Evolutionary conservation across 1,140 invertebrate genomes (phyloP).

Genomic region (Bombus confusus): DNA sequence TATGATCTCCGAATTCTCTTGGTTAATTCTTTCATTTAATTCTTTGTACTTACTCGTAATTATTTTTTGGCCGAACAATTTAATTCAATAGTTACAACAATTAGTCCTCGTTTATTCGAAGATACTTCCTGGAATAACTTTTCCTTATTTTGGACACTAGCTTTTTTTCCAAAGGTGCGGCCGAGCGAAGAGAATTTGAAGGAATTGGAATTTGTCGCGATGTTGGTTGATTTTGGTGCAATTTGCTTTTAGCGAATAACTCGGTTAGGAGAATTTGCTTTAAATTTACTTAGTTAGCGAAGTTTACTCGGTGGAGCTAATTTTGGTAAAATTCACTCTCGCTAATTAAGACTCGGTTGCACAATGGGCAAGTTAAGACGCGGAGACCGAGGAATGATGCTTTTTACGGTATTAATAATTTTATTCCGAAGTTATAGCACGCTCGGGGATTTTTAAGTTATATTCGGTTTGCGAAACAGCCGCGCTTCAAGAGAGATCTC

Average conservation of each 20-base stretch:
- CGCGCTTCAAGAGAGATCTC: neutral
- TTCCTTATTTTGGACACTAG: neutral
- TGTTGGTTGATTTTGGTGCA: slow-evolving; percentile 19
- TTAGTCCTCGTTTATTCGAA: neutral
- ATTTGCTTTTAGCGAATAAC: slow-evolving; percentile 39
- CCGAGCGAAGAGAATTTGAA: neutral
- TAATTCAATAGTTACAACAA: too few species aligned
- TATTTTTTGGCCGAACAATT: too few species aligned
- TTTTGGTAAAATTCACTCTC: slow-evolving; percentile 32
- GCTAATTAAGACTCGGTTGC: slow-evolving; percentile 23
- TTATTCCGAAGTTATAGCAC: neutral
- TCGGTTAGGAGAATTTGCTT: slow-evolving; percentile 32
- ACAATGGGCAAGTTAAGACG: slow-evolving; percentile 34
- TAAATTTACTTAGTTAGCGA: slow-evolving; percentile 23
- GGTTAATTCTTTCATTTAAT: too few species aligned
- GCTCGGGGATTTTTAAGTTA: neutral
- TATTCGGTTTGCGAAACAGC: neutral
- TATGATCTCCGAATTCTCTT: too few species aligned
- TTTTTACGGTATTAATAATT: slow-evolving; percentile 28
- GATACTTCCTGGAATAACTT: neutral
- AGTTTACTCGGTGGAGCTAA: slow-evolving; percentile 31
- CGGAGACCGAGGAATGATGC: slow-evolving; percentile 11
- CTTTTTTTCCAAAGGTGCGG: neutral
- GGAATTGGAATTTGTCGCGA: slow-evolving; percentile 13
- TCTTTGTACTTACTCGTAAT: too few species aligned